Evolutionary conservation across 2,113 vertebrate species (phyloP), one percentile per base, ranked within the genome.

Genomic region (Brienomyrus brachyistius): DNA sequence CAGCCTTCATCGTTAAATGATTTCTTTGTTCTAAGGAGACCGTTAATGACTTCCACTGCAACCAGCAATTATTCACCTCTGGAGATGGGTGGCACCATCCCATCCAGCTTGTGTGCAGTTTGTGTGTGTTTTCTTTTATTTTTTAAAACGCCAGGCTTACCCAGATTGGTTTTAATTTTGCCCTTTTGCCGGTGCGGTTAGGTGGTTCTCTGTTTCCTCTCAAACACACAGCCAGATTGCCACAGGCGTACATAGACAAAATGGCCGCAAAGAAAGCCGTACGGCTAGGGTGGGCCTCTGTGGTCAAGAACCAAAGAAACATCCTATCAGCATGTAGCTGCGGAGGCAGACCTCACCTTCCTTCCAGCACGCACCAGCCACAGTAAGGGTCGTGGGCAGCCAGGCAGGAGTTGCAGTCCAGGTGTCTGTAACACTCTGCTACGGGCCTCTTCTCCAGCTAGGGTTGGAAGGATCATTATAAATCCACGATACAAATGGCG

Each of bases 361-460:
- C 98, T 45, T 98, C 96, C 88, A 99, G 97, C 90, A 99, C 96
- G 93, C 98, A 99, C 98, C 98, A 99, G 89, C 98, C 98, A 86
- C 98, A 99, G 92, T 99, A 99, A 0, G 98, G 98, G 92, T 99
- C 98, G 52, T 95, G 96, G 90, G 96, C 94, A 7, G 95, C 95
- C 70, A 99, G 95, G 66, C 98, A 99, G 47, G 98, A 98, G 4
- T 94, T 94, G 80, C 98, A 99, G 93, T 98, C 97, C 2, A 92
- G 91, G 91, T 97, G 96, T 84, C 96, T 93, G 83, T 97, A 95
- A 94, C 98, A 99, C 92, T 98, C 97, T 4, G 97, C 96, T 91
- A 99, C 97, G 0, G 98, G 98, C 92, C 98, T 96, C 92, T 97
- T 98, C 92, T 96, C 95, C 51, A 99, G 95, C 98, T 99, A 47